phyloP scores from a whole-genome alignment of 2,797 vertebrate genomes.

The Dallia pectoralis region DNA sequence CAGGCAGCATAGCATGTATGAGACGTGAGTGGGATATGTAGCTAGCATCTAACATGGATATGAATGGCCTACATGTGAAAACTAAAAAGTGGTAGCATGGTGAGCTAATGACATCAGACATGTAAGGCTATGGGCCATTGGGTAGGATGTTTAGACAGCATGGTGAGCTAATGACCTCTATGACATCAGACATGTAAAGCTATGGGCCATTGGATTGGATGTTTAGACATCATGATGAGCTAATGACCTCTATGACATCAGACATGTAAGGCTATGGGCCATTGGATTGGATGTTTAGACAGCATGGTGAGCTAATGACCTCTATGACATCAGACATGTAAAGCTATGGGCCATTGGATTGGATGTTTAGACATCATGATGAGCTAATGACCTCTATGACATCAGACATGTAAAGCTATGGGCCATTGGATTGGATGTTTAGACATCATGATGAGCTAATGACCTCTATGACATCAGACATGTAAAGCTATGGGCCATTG shows the following conservation, averaged over 20 bases:
- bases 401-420: background rate
- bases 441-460: background rate
- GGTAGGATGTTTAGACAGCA: background rate
- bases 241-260: background rate
- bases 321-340: background rate
- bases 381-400: background rate
- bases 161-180: too few relatives aligned
- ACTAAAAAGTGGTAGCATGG: background rate
- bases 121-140: background rate
- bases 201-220: background rate
- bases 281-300: background rate
- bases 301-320: background rate
- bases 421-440: background rate
- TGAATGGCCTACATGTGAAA: background rate
- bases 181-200: background rate
- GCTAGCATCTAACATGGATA: background rate
- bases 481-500: background rate
- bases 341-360: background rate
- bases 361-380: background rate
- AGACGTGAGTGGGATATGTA: conserved; percentile 26
- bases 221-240: background rate
- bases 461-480: background rate
- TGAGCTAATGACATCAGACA: background rate
- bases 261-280: background rate
- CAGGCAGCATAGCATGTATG: conserved; percentile 36